Percentiles rank a stretch among this genome's conserved stretches.
phyloP scores from a whole-genome alignment of 2,888 invertebrate species.

The Lasioglossum pauxillum region DNA sequence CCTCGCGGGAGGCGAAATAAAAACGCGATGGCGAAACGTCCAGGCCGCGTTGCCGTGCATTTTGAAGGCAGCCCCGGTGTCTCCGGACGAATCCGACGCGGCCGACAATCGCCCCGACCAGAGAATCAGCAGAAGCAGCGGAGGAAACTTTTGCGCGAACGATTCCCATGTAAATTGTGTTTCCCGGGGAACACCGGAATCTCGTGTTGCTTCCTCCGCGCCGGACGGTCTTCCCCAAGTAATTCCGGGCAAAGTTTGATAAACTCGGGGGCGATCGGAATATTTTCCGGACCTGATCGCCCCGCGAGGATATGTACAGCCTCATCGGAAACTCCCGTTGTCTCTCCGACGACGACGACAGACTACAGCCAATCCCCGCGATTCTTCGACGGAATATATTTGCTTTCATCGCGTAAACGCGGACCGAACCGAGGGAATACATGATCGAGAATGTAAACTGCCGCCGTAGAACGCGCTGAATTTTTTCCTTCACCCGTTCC shows the following conservation, averaged over 20 bases:
- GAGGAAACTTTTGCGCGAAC: conserved; percentile 13
- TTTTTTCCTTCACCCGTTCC: not conserved
- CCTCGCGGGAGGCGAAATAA: not conserved
- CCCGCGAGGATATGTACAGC: not conserved
- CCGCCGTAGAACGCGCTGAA: not conserved
- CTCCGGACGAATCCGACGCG: not conserved
- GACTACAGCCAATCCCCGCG: not conserved
- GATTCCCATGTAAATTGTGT: conserved; percentile 15
- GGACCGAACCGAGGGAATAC: not conserved
- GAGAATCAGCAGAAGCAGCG: not conserved
- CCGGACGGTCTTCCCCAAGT: not conserved
- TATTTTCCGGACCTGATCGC: conserved; percentile 5
- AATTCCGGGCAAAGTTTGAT: conserved; percentile 10
- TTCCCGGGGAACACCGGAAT: not conserved
- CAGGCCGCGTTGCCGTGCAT: conserved; percentile 27
- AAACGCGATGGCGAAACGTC: not conserved
- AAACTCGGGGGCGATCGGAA: conserved; percentile 20
- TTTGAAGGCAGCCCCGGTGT: conserved; percentile 13
- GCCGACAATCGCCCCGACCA: not conserved
- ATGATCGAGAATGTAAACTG: not conserved
- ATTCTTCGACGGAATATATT: not conserved
- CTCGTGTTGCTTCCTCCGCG: conserved; percentile 1
- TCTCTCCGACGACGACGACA: not conserved
- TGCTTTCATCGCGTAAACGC: not conserved
- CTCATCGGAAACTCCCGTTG: not conserved